phyloP scores from a whole-genome alignment of 2,113 vertebrate species.

The Toxotes jaculatrix region DNA sequence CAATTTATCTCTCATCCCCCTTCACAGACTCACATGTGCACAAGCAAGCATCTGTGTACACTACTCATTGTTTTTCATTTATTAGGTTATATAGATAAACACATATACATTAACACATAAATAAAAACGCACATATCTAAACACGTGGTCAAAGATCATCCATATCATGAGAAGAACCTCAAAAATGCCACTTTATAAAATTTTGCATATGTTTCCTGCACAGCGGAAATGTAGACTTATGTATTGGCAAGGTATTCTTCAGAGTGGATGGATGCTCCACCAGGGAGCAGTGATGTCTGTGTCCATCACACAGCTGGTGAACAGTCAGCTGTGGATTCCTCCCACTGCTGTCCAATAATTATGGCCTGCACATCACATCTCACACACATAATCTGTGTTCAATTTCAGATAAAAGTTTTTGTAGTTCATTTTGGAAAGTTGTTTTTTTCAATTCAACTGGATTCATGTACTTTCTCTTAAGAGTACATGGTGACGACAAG shows the following conservation, averaged over 20 bases:
- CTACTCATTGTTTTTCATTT: neutral
- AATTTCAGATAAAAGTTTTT: too few species aligned
- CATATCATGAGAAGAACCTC: neutral
- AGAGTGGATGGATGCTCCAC: conserved; percentile 33
- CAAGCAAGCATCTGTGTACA: neutral
- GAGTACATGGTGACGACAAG: too few species aligned
- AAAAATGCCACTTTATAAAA: neutral
- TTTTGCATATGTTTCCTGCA: neutral
- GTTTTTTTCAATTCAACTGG: too few species aligned
- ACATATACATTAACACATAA: neutral
- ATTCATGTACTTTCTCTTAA: too few species aligned
- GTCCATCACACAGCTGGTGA: conserved; percentile 48
- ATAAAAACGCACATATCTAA: neutral
- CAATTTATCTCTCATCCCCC: neutral
- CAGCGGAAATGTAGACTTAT: conserved; percentile 27
- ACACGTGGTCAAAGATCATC: neutral
- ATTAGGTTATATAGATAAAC: neutral
- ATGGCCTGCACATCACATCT: conserved; percentile 16
- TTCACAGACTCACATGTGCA: neutral
- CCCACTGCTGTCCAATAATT: neutral
- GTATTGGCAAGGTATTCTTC: conserved; percentile 21
- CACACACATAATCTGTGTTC: too few species aligned
- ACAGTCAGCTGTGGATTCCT: conserved; percentile 33
- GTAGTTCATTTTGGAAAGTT: too few species aligned
- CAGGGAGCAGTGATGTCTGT: conserved; percentile 43